Percentiles rank a stretch among this genome's conserved stretches.
Evolutionary conservation across 2,888 invertebrate genomes (phyloP).

Genomic region (Opisthograptis luteolata): DNA sequence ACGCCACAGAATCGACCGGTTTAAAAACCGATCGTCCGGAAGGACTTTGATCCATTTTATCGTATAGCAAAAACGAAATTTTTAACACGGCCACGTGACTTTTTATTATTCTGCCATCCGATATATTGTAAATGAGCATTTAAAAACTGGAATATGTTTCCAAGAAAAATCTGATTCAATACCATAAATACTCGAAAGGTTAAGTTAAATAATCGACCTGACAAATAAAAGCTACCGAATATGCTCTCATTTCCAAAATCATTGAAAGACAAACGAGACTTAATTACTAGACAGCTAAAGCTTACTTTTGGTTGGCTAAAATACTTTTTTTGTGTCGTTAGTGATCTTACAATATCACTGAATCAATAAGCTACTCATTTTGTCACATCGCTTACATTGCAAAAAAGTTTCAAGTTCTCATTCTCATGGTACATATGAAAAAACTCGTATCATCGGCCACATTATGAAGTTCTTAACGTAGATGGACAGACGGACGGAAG

Average conservation of each 20-base stretch:
- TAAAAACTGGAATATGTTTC: conserved; percentile 12
- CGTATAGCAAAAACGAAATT: too few species aligned
- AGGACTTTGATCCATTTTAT: too few species aligned
- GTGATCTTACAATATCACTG: conserved; percentile 32
- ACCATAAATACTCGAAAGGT: conserved; percentile 42
- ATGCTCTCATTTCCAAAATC: conserved; percentile 4
- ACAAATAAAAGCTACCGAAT: conserved; percentile 39
- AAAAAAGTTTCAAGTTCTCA: conserved; percentile 59
- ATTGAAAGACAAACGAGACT: background rate
- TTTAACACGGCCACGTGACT: too few species aligned
- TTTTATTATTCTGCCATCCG: too few species aligned
- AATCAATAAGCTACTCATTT: conserved; percentile 63
- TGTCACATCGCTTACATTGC: conserved; percentile 64
- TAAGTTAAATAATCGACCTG: conserved; percentile 45
- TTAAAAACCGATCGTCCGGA: too few species aligned
- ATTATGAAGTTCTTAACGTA: conserved; percentile 79
- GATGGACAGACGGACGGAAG: conserved; percentile 61
- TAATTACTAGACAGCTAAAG: background rate
- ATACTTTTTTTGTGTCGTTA: conserved; percentile 31
- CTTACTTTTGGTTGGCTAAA: background rate
- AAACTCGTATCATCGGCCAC: conserved; percentile 60
- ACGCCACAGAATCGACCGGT: too few species aligned
- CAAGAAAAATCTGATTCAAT: conserved; percentile 33
- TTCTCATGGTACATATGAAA: conserved; percentile 67
- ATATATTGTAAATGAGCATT: too few species aligned